Evolutionary conservation across 2,888 invertebrate species (phyloP).

Genomic region (Phortica magna): DNA sequence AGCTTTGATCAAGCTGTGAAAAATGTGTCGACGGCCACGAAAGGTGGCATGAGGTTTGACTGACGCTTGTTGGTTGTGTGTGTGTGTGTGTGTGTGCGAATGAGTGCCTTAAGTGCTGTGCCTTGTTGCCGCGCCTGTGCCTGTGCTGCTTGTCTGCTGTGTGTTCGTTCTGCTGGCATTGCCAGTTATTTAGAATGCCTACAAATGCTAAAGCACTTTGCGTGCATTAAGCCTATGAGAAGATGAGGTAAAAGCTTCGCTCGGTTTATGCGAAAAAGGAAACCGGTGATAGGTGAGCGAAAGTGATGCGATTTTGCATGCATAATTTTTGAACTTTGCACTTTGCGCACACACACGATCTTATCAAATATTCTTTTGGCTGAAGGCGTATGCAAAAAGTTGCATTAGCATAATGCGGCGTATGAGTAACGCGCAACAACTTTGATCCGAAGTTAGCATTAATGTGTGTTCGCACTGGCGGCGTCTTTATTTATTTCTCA

Average conservation of each 20-base stretch:
- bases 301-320: constrained; percentile 61
- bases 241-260: background rate
- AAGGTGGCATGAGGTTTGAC: background rate
- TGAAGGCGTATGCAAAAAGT: background rate
- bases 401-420: constrained; percentile 23
- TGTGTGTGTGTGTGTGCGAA: background rate
- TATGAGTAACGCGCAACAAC: constrained; percentile 1
- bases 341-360: background rate
- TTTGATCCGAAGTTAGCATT: background rate
- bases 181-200: constrained; percentile 3
- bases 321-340: constrained; percentile 56
- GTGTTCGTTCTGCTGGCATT: background rate
- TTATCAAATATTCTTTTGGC: constrained; percentile 24
- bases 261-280: constrained; percentile 38
- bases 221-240: constrained; percentile 23
- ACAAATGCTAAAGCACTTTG: constrained; percentile 23
- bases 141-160: no score
- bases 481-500: background rate
- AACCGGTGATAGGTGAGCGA: constrained; percentile 18
- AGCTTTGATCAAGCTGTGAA: constrained; percentile 17
- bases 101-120: constrained; percentile 27
- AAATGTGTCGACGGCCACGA: background rate
- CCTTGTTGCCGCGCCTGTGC: no score
- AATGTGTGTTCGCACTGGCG: background rate
- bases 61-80: background rate